phyloP scores from a whole-genome alignment of 2,888 invertebrate genomes.

The Taenaris catops region DNA sequence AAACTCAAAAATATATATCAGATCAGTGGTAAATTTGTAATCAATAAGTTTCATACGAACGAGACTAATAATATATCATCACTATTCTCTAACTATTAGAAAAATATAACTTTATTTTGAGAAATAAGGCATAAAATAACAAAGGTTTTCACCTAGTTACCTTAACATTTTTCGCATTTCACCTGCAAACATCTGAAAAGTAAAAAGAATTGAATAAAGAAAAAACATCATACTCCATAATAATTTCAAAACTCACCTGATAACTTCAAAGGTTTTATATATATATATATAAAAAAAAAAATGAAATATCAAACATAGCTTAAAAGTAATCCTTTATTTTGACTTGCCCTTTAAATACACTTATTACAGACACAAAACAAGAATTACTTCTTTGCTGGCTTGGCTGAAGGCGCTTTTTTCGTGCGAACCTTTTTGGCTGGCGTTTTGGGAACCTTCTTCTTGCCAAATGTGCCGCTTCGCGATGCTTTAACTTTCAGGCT shows the following conservation, averaged over 20 bases:
- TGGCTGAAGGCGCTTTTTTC: conserved; percentile 62
- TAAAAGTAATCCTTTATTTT: conserved; percentile 73
- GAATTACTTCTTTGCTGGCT: conserved; percentile 79
- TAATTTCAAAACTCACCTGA: conserved; percentile 57
- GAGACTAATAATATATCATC: conserved; percentile 56
- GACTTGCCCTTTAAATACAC: conserved; percentile 52
- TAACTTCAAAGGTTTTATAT: conserved; percentile 32
- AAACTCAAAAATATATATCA: too few relatives aligned
- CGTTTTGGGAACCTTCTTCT: conserved; percentile 78
- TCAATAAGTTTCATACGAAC: conserved; percentile 61
- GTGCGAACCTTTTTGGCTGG: conserved; percentile 70
- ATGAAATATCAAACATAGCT: conserved; percentile 41
- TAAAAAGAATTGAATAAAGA: conserved; percentile 65
- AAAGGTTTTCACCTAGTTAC: conserved; percentile 5
- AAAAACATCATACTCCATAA: conserved; percentile 47
- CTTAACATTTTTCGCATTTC: conserved; percentile 1
- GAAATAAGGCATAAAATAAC: neutral
- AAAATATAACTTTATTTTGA: too few relatives aligned
- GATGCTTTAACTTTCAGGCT: conserved; percentile 84
- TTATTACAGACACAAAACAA: conserved; percentile 52
- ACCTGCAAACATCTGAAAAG: conserved; percentile 44
- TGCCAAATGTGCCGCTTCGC: conserved; percentile 81
- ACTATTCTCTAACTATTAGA: too few relatives aligned
- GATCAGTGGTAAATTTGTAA: conserved; percentile 44
- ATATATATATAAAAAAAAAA: conserved; percentile 40